Evolutionary conservation across 2,888 invertebrate genomes (phyloP).

Genomic region (Steromphala cineraria): DNA sequence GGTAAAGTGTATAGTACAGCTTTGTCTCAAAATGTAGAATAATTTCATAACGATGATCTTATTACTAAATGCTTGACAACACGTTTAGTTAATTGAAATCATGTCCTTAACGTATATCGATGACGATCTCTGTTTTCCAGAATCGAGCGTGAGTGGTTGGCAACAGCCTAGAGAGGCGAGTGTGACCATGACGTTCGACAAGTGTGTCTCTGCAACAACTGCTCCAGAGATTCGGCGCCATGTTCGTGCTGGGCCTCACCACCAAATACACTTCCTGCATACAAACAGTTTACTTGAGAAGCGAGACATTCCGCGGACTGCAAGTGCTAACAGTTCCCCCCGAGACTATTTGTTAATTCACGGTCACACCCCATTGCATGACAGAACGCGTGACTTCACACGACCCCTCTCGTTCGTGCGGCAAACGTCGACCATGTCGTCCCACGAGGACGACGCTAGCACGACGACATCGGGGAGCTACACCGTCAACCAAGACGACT

Average conservation of each 20-base stretch:
- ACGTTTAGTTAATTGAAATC: no score
- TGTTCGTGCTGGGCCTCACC: neutral
- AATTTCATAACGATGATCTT: no score
- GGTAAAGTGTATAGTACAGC: no score
- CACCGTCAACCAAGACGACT: conserved; percentile 52
- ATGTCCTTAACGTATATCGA: no score
- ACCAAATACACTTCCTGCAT: neutral
- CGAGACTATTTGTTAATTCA: neutral
- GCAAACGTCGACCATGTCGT: conserved; percentile 33
- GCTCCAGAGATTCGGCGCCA: neutral
- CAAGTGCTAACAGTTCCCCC: neutral
- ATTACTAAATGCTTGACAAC: no score
- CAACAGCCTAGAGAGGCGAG: neutral
- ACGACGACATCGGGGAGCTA: conserved; percentile 62
- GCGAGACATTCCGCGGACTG: neutral
- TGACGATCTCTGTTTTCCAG: neutral
- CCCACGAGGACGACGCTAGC: conserved; percentile 55
- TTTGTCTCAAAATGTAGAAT: no score
- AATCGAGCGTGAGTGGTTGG: neutral
- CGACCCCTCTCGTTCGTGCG: neutral
- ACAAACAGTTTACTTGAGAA: conserved; percentile 14
- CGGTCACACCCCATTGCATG: neutral
- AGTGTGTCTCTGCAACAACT: neutral
- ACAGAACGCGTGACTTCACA: neutral
- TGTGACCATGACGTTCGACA: neutral